These are phyloP conservation scores for Cancer borealis DNA, from an alignment of 2,888 invertebrate genomes.

Conservation along the genomic window DNA sequence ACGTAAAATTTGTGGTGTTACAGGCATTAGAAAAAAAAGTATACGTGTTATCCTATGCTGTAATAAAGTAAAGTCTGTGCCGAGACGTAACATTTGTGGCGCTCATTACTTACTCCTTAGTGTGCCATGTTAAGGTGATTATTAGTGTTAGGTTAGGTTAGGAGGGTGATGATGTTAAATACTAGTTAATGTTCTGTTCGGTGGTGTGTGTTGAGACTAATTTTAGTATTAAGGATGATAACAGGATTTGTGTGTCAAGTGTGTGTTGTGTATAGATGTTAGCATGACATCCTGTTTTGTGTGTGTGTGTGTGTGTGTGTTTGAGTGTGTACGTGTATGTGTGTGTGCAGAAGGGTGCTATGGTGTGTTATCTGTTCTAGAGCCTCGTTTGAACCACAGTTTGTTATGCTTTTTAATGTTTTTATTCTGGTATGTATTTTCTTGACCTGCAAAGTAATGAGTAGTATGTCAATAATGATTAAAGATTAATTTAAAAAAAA, in stretches of 20 bases:
- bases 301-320: conserved; percentile 50
- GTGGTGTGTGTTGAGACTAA: not conserved
- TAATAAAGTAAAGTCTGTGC: too few species aligned
- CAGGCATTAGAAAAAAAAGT: too few species aligned
- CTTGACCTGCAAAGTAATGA: too few species aligned
- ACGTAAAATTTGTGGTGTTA: too few species aligned
- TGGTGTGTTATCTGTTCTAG: conserved; percentile 20
- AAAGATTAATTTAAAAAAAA: not conserved
- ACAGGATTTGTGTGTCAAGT: not conserved
- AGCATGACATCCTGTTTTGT: conserved; percentile 43
- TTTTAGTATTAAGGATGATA: conserved; percentile 1
- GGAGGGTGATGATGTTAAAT: not conserved
- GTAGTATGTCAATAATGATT: too few species aligned
- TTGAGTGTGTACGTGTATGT: conserved; percentile 35
- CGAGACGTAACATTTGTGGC: too few species aligned
- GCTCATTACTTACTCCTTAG: too few species aligned
- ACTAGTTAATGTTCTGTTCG: not conserved
- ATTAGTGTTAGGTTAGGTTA: too few species aligned
- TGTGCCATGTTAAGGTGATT: too few species aligned
- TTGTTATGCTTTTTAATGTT: not conserved
- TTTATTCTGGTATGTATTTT: too few species aligned
- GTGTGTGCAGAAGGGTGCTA: conserved; percentile 36
- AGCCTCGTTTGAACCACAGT: not conserved
- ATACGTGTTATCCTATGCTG: too few species aligned
- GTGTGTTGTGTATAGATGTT: conserved; percentile 56